Percentiles rank a stretch among this genome's conserved stretches.
Evolutionary conservation across 2,888 invertebrate species (phyloP).

Genomic region (Pachymerium ferrugineum): DNA sequence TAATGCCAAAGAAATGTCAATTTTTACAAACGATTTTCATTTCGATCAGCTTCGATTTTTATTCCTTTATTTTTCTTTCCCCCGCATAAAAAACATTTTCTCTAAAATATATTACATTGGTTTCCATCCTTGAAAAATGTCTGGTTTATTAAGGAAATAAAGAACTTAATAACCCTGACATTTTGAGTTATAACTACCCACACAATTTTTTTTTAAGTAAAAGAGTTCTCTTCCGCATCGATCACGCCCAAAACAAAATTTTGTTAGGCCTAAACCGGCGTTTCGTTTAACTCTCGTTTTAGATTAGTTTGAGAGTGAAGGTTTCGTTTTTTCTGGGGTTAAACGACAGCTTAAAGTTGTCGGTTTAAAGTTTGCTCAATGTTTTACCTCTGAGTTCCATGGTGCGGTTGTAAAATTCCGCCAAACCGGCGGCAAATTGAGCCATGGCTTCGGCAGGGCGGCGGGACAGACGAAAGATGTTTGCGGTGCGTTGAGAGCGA

Average conservation of each 20-base stretch:
- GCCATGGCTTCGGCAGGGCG: slow-evolving; percentile 29
- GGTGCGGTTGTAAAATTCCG: slow-evolving; percentile 33
- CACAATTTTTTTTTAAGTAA: not conserved
- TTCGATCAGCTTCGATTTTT: too few relatives aligned
- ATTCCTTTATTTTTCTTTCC: too few relatives aligned
- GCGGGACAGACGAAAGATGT: not conserved
- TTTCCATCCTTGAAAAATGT: not conserved
- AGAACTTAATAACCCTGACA: not conserved
- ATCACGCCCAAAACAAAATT: not conserved
- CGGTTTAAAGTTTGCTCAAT: too few relatives aligned
- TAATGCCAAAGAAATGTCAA: too few relatives aligned
- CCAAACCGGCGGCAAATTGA: slow-evolving; percentile 20
- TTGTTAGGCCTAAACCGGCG: not conserved
- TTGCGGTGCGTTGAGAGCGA: too few relatives aligned
- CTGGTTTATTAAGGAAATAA: not conserved
- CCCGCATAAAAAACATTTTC: too few relatives aligned
- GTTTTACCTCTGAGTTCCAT: slow-evolving; percentile 35
- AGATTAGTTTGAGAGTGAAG: not conserved
- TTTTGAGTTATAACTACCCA: not conserved
- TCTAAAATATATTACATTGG: too few relatives aligned
- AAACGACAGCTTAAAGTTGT: not conserved
- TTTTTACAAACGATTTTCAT: too few relatives aligned
- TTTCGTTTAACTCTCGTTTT: not conserved
- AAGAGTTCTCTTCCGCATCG: not conserved
- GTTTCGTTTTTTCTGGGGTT: too few relatives aligned